A percentile compares a stretch with the other conserved stretches of the same genome.
phyloP scores from a whole-genome alignment of 2,113 vertebrate genomes.

The Aythya baeri region DNA sequence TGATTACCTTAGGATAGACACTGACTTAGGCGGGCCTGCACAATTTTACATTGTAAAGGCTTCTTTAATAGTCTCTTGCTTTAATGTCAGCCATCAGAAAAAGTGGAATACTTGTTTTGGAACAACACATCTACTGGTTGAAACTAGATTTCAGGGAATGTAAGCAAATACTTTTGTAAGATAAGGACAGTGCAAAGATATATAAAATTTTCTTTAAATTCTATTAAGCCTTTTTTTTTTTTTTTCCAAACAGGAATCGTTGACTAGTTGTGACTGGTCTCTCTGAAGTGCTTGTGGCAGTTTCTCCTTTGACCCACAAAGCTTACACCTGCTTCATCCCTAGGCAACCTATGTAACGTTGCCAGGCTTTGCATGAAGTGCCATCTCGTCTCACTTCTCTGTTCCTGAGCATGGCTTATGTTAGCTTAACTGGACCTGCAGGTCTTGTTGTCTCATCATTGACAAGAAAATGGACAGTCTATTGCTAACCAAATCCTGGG shows the following conservation, averaged over 20 bases:
- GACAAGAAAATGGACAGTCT: not conserved
- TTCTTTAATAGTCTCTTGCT: not conserved
- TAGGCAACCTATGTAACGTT: not conserved
- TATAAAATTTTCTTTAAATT: not conserved
- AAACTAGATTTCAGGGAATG: not conserved
- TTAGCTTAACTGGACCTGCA: not conserved
- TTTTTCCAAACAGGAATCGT: not conserved
- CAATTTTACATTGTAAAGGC: not conserved
- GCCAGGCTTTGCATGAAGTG: not conserved
- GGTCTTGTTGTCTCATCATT: not conserved
- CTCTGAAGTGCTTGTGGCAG: rapidly evolving
- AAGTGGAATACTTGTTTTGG: not conserved
- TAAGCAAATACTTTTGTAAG: not conserved
- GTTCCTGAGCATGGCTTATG: not conserved
- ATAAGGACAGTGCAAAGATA: not conserved
- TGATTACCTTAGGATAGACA: not conserved
- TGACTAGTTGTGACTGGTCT: not conserved
- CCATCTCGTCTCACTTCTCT: not conserved
- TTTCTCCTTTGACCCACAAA: not conserved
- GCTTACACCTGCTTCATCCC: not conserved
- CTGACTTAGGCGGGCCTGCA: not conserved
- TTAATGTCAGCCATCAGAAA: not conserved
- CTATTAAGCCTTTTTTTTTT: not conserved
- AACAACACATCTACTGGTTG: not conserved
- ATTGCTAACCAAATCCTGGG: not conserved